Conservation (phyloP, 1,140 invertebrate species). For the Apis laboriosa region DNA sequence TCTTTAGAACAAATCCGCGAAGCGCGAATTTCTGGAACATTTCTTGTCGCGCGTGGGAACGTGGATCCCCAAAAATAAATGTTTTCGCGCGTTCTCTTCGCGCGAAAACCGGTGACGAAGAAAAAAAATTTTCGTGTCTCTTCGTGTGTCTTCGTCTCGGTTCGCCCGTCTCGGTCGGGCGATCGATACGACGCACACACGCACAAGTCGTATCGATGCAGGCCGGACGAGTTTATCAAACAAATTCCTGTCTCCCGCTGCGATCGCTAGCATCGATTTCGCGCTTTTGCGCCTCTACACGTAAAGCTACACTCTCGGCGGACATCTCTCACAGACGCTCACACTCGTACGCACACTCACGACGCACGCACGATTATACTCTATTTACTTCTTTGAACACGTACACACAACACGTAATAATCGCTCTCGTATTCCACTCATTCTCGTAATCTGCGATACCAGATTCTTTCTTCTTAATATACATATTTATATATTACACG, state of each 20-base stretch:
- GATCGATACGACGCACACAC: not conserved
- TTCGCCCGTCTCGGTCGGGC: not conserved
- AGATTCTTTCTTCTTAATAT: conserved; percentile 35
- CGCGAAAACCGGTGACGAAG: not conserved
- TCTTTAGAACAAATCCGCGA: too few relatives aligned
- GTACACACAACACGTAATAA: not conserved
- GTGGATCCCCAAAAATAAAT: too few relatives aligned
- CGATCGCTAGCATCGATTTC: conserved; percentile 8
- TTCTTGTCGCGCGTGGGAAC: too few relatives aligned
- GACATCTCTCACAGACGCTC: conserved; percentile 11
- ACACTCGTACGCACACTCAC: too few relatives aligned
- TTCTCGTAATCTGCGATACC: conserved; percentile 2
- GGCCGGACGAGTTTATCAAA: not conserved
- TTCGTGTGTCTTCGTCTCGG: not conserved
- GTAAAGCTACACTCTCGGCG: not conserved
- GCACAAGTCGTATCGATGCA: not conserved
- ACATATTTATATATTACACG: conserved; percentile 55
- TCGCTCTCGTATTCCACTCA: not conserved
- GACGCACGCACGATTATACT: not conserved
- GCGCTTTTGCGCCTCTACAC: not conserved
- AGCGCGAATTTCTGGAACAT: too few relatives aligned
- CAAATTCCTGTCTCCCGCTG: not conserved
- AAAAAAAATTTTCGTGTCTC: too few relatives aligned
- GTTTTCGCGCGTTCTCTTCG: not conserved
- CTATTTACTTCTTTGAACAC: not conserved